Conservation (phyloP, 2,797 vertebrate genomes). For the Rhinophrynus dorsalis region DNA sequence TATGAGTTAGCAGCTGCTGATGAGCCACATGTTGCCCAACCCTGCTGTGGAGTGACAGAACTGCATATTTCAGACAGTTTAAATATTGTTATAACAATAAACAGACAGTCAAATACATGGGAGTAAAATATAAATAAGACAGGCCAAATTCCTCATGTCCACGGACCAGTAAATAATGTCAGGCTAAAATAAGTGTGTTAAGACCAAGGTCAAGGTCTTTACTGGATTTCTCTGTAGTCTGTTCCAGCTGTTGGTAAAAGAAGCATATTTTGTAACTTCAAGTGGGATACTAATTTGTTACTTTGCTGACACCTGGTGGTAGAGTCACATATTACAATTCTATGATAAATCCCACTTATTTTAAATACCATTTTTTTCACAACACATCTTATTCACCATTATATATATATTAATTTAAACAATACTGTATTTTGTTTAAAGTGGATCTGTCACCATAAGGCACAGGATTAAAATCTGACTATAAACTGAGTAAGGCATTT, state of each 20-base stretch:
- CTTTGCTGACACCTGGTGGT: conserved; percentile 21
- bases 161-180: not conserved
- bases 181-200: not conserved
- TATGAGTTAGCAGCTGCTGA: no score
- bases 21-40: no score
- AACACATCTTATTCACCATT: no score
- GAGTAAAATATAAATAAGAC: not conserved
- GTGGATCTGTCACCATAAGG: no score
- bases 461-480: no score
- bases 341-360: no score
- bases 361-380: no score
- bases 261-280: no score
- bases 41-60: not conserved
- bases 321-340: not conserved
- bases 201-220: not conserved
- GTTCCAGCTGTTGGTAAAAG: not conserved
- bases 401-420: no score
- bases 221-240: not conserved
- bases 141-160: not conserved
- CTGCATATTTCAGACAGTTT: not conserved
- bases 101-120: not conserved
- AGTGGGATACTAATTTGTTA: conserved; percentile 1
- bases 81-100: conserved; percentile 4
- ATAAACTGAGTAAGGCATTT: no score
- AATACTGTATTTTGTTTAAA: no score